These are phyloP conservation scores for Ectobius pallidus DNA, from an alignment of 2,888 invertebrate genomes.

Conservation along the genomic window DNA sequence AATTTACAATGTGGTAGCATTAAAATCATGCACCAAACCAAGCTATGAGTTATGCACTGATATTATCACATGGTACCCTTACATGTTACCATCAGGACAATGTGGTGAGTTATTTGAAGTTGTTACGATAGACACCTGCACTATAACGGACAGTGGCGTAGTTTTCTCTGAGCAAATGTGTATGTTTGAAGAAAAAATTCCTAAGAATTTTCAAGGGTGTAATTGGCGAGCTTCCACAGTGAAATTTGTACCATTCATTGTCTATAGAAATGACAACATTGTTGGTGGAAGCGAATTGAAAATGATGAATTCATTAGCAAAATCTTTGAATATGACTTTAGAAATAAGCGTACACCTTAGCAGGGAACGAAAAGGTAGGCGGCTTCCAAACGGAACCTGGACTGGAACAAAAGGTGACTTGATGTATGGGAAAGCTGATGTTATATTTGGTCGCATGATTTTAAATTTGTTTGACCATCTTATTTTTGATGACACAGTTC, in stretches of 20 bases:
- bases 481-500: not conserved
- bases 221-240: not conserved
- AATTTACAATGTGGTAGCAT: not conserved
- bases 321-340: not conserved
- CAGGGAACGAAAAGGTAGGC: not conserved
- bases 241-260: no score
- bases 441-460: not conserved
- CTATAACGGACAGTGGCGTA: not conserved
- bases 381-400: not conserved
- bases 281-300: not conserved
- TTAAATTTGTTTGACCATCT: not conserved
- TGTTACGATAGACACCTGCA: no score
- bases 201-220: not conserved
- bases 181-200: not conserved
- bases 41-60: not conserved
- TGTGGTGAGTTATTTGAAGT: not conserved
- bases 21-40: not conserved
- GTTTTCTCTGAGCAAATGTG: not conserved
- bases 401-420: not conserved
- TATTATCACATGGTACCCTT: not conserved
- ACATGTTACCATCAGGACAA: not conserved
- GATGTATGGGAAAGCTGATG: not conserved
- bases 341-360: not conserved
- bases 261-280: not conserved
- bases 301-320: not conserved